Evolutionary conservation across 2,888 invertebrate genomes (phyloP), one percentile per base, ranked within the genome.

Genomic region (Abrostola triplasia): DNA sequence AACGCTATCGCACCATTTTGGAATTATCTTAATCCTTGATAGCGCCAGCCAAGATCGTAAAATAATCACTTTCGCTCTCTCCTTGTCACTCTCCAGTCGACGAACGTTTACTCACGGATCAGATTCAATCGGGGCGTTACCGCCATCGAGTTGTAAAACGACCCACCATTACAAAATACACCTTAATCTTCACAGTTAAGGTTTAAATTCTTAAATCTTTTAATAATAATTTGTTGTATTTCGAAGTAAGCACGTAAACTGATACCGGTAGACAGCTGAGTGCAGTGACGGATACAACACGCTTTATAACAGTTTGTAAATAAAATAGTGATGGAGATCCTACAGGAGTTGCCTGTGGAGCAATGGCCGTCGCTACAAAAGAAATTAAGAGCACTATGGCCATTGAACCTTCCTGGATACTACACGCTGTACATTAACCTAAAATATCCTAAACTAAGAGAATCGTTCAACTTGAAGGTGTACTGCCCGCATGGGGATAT

Each of bases 401-500:
- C 85, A 0, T 51, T 77, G 5, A 76, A 81, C 36, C 65, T 72
- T 0, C 77, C 78, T 5, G 83, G 80, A 0, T 84, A 79, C 56
- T 81, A 80, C 52, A 58, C 80, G 35, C 59, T 86, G 36, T 69
- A 79, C 9, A 64, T 81, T 13, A 71, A 63, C 58, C 12, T 58
- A 6, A 78, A 73, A 24, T 76, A 74, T 56, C 79, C 83, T 8
- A 62, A 36, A 55, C 35, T 86, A 0, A 65, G 63, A 6, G 72
- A 79, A 24, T 67, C 64, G 5, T 79, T 79, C 41, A 51, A 75
- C 48, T 79, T 84, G 52, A 81, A 84, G 72, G 77, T 87, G 5
- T 88, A 81, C 51, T 84, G 84, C 51, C 84, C 86, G 0, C 69
- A 74, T 37, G 87, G 86, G 5, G 74, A 84, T 10, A 49, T 84